Conservation (phyloP, 1,140 invertebrate species). For the Galleria mellonella region DNA sequence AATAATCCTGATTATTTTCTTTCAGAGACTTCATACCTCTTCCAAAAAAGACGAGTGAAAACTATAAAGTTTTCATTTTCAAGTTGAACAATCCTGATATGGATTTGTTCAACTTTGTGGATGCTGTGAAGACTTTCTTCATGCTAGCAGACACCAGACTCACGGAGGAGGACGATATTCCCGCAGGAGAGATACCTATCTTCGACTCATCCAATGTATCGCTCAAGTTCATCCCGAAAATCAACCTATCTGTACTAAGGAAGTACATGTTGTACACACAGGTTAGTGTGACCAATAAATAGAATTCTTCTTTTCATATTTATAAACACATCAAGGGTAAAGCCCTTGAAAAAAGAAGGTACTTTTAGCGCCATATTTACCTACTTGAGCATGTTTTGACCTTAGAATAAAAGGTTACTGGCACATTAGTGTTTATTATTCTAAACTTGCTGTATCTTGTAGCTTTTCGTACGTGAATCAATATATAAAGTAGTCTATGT, state of each 20-base stretch:
- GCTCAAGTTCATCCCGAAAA: constrained; percentile 77
- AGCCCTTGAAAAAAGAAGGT: too few species aligned
- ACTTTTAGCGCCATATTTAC: too few species aligned
- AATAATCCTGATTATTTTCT: constrained; percentile 10
- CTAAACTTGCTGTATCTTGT: too few species aligned
- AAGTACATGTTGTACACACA: constrained; percentile 82
- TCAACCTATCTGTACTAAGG: constrained; percentile 77
- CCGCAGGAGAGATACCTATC: constrained; percentile 80
- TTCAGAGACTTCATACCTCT: constrained; percentile 78
- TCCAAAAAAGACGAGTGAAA: constrained; percentile 74
- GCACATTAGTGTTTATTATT: too few species aligned
- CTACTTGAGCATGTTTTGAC: too few species aligned
- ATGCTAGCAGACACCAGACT: constrained; percentile 82
- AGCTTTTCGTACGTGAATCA: too few species aligned
- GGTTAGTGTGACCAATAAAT: constrained; percentile 24
- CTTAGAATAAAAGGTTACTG: too few species aligned
- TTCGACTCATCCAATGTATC: constrained; percentile 80
- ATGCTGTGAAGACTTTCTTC: constrained; percentile 80
- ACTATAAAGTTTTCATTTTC: constrained; percentile 76
- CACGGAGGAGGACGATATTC: constrained; percentile 70
- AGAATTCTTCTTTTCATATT: too few species aligned
- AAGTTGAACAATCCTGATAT: constrained; percentile 77
- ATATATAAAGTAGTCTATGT: too few species aligned
- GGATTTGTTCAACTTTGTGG: constrained; percentile 79
- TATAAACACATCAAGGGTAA: too few species aligned